phyloP scores from a whole-genome alignment of 2,888 invertebrate genomes.

The Shargacucullia verbasci region DNA sequence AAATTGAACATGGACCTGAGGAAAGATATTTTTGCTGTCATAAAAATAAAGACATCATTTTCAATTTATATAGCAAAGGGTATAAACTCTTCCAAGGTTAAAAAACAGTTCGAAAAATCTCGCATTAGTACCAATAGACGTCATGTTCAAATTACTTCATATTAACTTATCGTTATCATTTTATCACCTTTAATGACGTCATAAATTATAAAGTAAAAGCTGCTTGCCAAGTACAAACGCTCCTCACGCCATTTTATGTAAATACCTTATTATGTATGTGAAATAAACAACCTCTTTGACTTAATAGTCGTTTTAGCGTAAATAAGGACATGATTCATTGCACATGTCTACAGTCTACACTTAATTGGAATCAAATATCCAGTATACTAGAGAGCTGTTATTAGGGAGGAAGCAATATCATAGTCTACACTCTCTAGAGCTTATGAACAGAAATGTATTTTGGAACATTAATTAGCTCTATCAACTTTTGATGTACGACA shows the following conservation, averaged over 20 bases:
- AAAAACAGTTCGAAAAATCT: slow-evolving; percentile 6
- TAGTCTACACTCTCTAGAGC: too few relatives aligned
- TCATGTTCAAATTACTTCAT: slow-evolving; percentile 16
- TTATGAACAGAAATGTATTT: too few relatives aligned
- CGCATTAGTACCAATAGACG: too few relatives aligned
- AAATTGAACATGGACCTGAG: slow-evolving; percentile 26
- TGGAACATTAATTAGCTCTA: too few relatives aligned
- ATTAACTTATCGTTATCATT: slow-evolving; percentile 43
- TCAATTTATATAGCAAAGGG: slow-evolving; percentile 15
- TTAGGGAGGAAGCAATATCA: neutral
- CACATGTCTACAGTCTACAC: slow-evolving; percentile 10
- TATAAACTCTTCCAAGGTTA: neutral
- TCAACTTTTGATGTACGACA: too few relatives aligned
- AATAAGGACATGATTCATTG: slow-evolving; percentile 35
- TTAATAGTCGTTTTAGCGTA: slow-evolving; percentile 23
- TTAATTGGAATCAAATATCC: too few relatives aligned
- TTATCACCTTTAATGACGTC: slow-evolving; percentile 47
- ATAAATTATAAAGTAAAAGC: slow-evolving; percentile 55
- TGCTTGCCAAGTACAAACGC: slow-evolving; percentile 39
- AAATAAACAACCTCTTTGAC: slow-evolving; percentile 50
- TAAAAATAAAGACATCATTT: slow-evolving; percentile 35
- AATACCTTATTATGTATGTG: slow-evolving; percentile 56
- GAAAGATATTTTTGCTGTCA: slow-evolving; percentile 13
- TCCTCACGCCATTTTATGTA: slow-evolving; percentile 49
- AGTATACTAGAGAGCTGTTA: too few relatives aligned